Conservation (phyloP, 2,888 invertebrate species). For the Carterocephalus palaemon region DNA sequence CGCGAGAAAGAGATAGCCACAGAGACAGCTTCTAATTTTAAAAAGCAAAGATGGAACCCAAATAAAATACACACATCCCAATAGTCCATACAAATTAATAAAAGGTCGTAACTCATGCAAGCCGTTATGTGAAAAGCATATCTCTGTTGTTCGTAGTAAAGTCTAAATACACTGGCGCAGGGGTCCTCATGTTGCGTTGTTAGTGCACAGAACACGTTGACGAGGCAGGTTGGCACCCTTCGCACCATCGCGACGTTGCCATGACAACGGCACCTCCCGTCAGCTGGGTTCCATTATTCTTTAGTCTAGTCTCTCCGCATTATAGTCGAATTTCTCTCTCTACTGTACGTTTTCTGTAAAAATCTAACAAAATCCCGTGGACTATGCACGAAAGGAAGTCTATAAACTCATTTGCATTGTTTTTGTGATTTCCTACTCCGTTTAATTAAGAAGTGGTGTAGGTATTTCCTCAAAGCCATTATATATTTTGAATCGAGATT, state of each 20-base stretch:
- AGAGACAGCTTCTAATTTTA: conserved; percentile 68
- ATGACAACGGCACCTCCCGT: conserved; percentile 78
- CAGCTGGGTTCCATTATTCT: conserved; percentile 76
- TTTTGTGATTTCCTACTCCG: conserved; percentile 37
- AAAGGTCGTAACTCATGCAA: conserved; percentile 52
- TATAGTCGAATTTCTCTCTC: conserved; percentile 58
- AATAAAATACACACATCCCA: conserved; percentile 71
- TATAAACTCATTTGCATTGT: conserved; percentile 49
- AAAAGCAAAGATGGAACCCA: conserved; percentile 78
- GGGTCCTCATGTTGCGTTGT: conserved; percentile 51
- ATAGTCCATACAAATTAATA: conserved; percentile 43
- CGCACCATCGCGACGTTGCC: conserved; percentile 63
- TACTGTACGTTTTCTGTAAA: conserved; percentile 51
- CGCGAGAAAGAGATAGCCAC: conserved; percentile 55
- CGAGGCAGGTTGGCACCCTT: conserved; percentile 75
- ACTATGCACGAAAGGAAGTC: conserved; percentile 34
- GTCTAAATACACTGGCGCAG: conserved; percentile 55
- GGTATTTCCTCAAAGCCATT: conserved; percentile 12
- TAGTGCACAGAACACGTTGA: conserved; percentile 58
- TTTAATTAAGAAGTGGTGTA: conserved; percentile 24
- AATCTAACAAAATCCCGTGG: conserved; percentile 50
- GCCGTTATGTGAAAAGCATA: conserved; percentile 54
- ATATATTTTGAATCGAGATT: conserved; percentile 26
- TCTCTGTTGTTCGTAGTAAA: conserved; percentile 55
- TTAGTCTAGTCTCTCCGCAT: conserved; percentile 68